phyloP scores from a whole-genome alignment of 2,888 invertebrate species.

The Flabesymbios commensalis region DNA sequence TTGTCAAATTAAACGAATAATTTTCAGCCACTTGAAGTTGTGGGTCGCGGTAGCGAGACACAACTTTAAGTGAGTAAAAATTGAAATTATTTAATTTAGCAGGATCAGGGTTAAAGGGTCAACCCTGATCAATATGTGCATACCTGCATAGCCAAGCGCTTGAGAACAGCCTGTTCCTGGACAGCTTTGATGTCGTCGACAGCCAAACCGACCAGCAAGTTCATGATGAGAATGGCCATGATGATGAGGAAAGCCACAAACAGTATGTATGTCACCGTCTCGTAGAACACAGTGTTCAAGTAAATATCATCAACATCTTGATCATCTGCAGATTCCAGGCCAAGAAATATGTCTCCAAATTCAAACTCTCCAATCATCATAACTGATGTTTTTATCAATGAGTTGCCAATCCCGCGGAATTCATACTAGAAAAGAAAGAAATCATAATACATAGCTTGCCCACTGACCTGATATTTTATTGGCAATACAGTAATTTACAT shows the following conservation, averaged over 20 bases:
- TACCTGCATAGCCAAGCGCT: constrained; percentile 59
- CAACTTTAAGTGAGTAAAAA: too few relatives aligned
- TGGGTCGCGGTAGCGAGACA: too few relatives aligned
- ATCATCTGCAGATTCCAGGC: not conserved
- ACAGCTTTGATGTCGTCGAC: constrained; percentile 66
- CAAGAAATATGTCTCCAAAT: constrained; percentile 45
- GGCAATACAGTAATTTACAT: too few relatives aligned
- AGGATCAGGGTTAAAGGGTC: too few relatives aligned
- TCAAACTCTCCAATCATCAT: constrained; percentile 63
- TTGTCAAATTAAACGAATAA: too few relatives aligned
- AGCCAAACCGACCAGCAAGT: constrained; percentile 64
- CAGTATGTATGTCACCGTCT: constrained; percentile 57
- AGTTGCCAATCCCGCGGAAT: constrained; percentile 45
- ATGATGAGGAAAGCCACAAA: constrained; percentile 58
- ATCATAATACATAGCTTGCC: too few relatives aligned
- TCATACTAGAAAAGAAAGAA: constrained; percentile 29
- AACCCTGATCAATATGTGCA: too few relatives aligned
- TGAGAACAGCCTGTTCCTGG: constrained; percentile 64
- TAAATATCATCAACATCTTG: not conserved
- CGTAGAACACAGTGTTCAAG: constrained; percentile 35
- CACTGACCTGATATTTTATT: too few relatives aligned
- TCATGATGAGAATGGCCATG: constrained; percentile 61
- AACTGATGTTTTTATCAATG: constrained; percentile 56
- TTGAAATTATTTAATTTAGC: too few relatives aligned
- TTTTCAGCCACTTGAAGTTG: too few relatives aligned